A percentile compares a stretch with the other conserved stretches of the same genome.
These are phyloP conservation scores for Araneus ventricosus DNA, from an alignment of 1,140 invertebrate species.

Conservation along the genomic window DNA sequence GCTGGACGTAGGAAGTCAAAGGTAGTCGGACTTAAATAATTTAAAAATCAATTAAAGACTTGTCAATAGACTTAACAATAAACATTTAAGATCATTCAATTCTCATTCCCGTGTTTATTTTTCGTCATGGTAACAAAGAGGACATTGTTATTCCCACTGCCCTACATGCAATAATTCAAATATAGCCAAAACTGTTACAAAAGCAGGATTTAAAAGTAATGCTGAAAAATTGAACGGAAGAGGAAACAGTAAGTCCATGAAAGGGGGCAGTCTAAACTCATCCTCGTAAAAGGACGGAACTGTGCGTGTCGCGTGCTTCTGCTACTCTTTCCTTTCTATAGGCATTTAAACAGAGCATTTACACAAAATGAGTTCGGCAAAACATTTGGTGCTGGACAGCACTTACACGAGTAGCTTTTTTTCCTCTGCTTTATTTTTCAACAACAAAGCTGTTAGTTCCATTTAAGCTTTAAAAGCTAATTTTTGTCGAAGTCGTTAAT, in stretches of 20 bases:
- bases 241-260: constrained; percentile 18
- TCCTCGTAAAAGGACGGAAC: constrained; percentile 1
- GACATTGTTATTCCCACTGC: neutral
- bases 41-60: neutral
- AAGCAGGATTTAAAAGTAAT: neutral
- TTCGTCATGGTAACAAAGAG: neutral
- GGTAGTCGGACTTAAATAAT: too few species aligned
- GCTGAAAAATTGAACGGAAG: constrained; percentile 25
- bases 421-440: neutral
- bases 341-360: constrained; percentile 15
- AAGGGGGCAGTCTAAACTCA: constrained; percentile 26
- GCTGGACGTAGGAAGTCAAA: too few species aligned
- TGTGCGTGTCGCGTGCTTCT: constrained; percentile 21
- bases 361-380: neutral
- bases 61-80: neutral
- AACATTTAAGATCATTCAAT: neutral
- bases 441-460: constrained; percentile 12
- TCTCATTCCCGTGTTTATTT: neutral
- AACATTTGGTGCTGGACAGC: neutral
- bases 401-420: neutral
- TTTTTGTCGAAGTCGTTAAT: neutral
- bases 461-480: neutral
- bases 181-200: neutral
- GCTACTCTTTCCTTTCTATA: neutral
- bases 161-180: constrained; percentile 1